Percentiles rank a stretch among this genome's conserved stretches.
These are phyloP conservation scores for Hycleus cichorii DNA, from an alignment of 1,140 invertebrate species.

Conservation along the genomic window DNA sequence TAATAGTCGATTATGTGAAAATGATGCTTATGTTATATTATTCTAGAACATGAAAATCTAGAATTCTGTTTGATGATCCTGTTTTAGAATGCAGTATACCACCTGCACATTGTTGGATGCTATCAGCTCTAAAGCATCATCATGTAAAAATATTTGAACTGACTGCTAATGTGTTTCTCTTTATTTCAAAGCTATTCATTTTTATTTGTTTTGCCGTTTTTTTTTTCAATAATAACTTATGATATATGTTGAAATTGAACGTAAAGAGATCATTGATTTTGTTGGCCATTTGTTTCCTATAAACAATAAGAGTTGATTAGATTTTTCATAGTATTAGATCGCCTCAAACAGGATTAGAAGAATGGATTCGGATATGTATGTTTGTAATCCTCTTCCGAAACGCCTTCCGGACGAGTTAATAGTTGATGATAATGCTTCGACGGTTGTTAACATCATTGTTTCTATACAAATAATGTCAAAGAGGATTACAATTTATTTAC, in stretches of 20 bases:
- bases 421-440: slow-evolving; percentile 18
- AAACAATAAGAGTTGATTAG: slow-evolving; percentile 5
- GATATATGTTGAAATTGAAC: too few relatives aligned
- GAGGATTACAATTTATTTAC: too few relatives aligned
- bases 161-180: slow-evolving; percentile 22
- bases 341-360: slow-evolving; percentile 5
- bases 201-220: too few relatives aligned
- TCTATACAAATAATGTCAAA: slow-evolving; percentile 5
- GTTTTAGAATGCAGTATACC: slow-evolving; percentile 25
- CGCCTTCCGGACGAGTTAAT: slow-evolving; percentile 18
- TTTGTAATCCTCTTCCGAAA: slow-evolving; percentile 16
- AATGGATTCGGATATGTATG: slow-evolving; percentile 9
- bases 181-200: too few relatives aligned
- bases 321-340: slow-evolving; percentile 8
- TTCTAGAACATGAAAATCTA: slow-evolving; percentile 7
- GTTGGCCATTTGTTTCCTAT: too few relatives aligned
- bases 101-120: slow-evolving; percentile 19
- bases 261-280: too few relatives aligned
- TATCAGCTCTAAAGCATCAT: slow-evolving; percentile 7
- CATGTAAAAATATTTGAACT: background rate
- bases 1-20: background rate
- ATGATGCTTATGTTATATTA: slow-evolving; percentile 13
- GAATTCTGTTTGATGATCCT: slow-evolving; percentile 17
- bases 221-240: too few relatives aligned
- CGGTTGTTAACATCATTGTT: slow-evolving; percentile 16